Percentiles rank a stretch among this genome's conserved stretches.
Evolutionary conservation across 92 coral and sea anemone species (phyloP).

Genomic region (Epizoanthus rinbou): DNA sequence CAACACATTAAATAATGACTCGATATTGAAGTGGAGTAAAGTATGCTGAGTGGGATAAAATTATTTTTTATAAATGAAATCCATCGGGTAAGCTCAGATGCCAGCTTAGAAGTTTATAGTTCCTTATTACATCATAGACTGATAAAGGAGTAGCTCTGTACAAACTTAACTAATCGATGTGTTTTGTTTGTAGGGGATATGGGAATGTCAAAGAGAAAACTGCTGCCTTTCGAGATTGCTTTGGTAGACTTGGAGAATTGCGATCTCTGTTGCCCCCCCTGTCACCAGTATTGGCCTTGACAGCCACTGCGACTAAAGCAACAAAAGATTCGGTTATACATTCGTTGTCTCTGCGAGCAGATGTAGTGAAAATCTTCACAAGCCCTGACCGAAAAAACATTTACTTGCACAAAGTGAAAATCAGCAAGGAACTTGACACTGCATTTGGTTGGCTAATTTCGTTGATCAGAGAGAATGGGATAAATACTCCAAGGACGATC

Average conservation of each 20-base stretch:
- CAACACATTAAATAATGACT: too few species aligned
- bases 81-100: too few species aligned
- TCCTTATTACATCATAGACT: too few species aligned
- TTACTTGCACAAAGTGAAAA: conserved; percentile 43
- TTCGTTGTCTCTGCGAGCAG: conserved; percentile 38
- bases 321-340: conserved; percentile 20
- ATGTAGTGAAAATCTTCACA: conserved; percentile 35
- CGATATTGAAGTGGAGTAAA: too few species aligned
- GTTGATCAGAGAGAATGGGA: conserved; percentile 15
- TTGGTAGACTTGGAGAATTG: conserved; percentile 49
- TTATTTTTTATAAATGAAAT: too few species aligned
- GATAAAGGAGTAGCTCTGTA: too few species aligned
- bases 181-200: conserved; percentile 39
- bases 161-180: too few species aligned
- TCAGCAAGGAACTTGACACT: neutral
- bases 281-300: conserved; percentile 57
- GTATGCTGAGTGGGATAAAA: too few species aligned
- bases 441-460: conserved; percentile 53
- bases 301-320: conserved; percentile 54
- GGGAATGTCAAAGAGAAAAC: conserved; percentile 20
- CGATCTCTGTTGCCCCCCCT: conserved; percentile 39
- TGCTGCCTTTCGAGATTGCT: conserved; percentile 48
- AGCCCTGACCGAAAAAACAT: conserved; percentile 54
- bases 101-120: too few species aligned
- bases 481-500: conserved; percentile 39